A percentile compares a stretch with the other conserved stretches of the same genome.
These are phyloP conservation scores for Echeneis naucrates DNA, from an alignment of 2,797 vertebrate species.

Conservation along the genomic window DNA sequence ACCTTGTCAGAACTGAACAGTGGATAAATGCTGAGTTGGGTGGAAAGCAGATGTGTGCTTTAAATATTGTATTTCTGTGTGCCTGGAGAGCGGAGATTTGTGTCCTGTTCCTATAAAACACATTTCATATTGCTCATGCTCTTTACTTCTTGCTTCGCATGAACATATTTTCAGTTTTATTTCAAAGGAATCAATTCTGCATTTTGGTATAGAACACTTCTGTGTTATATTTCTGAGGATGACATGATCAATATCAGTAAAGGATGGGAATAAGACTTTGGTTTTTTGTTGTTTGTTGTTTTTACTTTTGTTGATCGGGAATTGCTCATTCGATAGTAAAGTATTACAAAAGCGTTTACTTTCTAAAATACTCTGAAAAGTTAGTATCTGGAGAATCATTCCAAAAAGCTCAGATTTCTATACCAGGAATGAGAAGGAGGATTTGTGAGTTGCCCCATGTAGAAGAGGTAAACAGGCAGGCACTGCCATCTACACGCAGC, in stretches of 20 bases:
- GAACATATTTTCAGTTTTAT: not conserved
- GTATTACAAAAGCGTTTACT: not conserved
- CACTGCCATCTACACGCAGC: constrained; percentile 36
- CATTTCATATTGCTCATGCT: not conserved
- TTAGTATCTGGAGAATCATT: constrained; percentile 27
- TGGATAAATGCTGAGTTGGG: constrained; percentile 14
- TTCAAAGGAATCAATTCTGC: not conserved
- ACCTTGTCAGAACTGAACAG: constrained; percentile 34
- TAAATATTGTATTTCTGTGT: not conserved
- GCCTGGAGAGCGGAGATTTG: not conserved
- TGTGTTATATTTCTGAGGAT: not conserved
- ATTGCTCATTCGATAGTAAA: too few species aligned
- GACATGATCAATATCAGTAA: not conserved
- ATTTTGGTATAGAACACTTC: not conserved
- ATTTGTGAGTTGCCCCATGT: constrained; percentile 43
- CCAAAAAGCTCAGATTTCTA: constrained; percentile 26
- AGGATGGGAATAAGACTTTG: too few species aligned
- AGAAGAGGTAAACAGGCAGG: constrained; percentile 61
- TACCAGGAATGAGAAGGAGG: constrained; percentile 31
- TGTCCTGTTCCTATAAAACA: not conserved
- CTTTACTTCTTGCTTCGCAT: not conserved
- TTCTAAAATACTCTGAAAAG: not conserved
- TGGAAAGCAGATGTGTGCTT: constrained; percentile 1
- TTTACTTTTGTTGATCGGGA: too few species aligned
- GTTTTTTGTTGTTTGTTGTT: too few species aligned